phyloP scores from a whole-genome alignment of 2,888 invertebrate species.

The Mylabris sibirica region DNA sequence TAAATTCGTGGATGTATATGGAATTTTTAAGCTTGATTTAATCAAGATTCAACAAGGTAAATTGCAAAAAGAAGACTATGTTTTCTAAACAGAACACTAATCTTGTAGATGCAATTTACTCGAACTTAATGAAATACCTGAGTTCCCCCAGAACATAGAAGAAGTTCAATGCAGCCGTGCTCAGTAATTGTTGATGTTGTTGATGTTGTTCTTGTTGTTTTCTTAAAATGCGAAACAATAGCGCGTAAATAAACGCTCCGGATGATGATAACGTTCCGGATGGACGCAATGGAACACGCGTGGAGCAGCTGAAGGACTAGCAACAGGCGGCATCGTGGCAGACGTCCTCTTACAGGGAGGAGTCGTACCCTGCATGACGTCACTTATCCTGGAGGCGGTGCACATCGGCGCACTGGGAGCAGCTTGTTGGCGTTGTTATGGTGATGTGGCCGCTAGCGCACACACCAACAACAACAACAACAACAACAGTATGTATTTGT shows the following conservation, averaged over 20 bases:
- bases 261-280: constrained; percentile 42
- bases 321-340: constrained; percentile 61
- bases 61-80: constrained; percentile 11
- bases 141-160: constrained; percentile 55
- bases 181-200: background rate
- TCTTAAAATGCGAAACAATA: constrained; percentile 25
- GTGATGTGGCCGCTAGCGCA: constrained; percentile 57
- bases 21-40: too few relatives aligned
- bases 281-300: constrained; percentile 53
- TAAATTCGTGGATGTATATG: too few relatives aligned
- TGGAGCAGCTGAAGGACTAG: constrained; percentile 59
- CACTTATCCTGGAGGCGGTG: constrained; percentile 57
- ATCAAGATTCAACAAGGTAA: background rate
- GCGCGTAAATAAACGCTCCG: constrained; percentile 37
- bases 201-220: background rate
- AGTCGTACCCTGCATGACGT: constrained; percentile 56
- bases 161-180: constrained; percentile 26
- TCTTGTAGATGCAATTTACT: background rate
- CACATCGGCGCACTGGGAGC: constrained; percentile 55
- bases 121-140: constrained; percentile 50
- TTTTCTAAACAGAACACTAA: background rate
- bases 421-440: constrained; percentile 56
- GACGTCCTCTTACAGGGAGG: constrained; percentile 57
- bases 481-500: constrained; percentile 54
- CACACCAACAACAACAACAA: too few relatives aligned